Conservation (phyloP, 53 echinoderm and acorn worm genomes). For the Stichopus horrens region DNA sequence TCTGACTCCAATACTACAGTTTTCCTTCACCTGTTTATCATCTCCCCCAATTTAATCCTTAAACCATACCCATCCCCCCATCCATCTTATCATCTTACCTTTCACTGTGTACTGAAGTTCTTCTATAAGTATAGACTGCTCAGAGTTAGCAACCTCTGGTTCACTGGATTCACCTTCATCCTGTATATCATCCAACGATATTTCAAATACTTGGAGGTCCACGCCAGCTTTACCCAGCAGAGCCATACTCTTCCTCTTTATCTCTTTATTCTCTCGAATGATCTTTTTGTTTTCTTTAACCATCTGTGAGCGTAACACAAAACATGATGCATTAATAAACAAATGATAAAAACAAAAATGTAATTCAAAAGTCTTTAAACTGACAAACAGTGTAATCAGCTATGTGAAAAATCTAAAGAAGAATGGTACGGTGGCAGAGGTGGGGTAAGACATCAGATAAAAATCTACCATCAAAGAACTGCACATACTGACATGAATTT, state of each 20-base stretch:
- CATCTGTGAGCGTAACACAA: constrained; percentile 55
- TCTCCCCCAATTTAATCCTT: neutral
- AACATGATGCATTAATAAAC: neutral
- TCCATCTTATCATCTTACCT: neutral
- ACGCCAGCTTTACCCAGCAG: constrained; percentile 61
- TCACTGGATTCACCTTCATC: constrained; percentile 35
- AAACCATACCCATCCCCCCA: neutral
- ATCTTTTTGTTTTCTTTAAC: constrained; percentile 67
- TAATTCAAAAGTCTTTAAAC: too few species aligned
- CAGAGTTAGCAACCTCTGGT: neutral
- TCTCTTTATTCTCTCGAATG: constrained; percentile 63
- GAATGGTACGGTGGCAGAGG: too few species aligned
- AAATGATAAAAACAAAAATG: too few species aligned
- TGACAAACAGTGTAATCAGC: too few species aligned
- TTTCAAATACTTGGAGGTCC: constrained; percentile 54
- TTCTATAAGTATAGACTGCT: neutral
- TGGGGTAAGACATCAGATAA: too few species aligned
- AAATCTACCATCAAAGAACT: too few species aligned
- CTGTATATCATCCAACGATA: constrained; percentile 58
- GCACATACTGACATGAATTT: too few species aligned
- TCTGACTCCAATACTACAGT: neutral
- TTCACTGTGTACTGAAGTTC: constrained; percentile 11
- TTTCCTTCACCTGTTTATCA: neutral
- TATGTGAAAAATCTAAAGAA: too few species aligned
- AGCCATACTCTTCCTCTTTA: constrained; percentile 86